Evolutionary conservation across 1,140 invertebrate species (phyloP).

Genomic region (Phthorimaea operculella): DNA sequence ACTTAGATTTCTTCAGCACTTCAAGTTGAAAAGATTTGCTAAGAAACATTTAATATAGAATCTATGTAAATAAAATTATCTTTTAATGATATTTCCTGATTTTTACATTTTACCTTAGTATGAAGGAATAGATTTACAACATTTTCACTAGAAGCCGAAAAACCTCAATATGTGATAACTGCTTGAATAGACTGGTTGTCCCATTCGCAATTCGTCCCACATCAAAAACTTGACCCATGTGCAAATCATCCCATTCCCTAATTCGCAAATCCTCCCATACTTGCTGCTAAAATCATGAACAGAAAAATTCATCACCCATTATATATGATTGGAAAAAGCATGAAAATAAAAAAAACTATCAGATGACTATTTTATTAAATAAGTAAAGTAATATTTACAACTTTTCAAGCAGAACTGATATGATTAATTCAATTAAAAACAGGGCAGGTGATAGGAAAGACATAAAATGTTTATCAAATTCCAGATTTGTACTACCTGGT

Average conservation of each 20-base stretch:
- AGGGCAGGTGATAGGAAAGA: neutral
- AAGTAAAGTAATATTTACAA: slow-evolving; percentile 28
- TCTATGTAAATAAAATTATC: slow-evolving; percentile 6
- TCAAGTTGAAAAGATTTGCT: slow-evolving; percentile 72
- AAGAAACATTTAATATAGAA: slow-evolving; percentile 62
- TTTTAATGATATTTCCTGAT: neutral
- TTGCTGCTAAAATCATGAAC: too few species aligned
- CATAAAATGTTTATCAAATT: too few species aligned
- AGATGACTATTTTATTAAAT: slow-evolving; percentile 22
- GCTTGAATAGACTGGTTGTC: too few species aligned
- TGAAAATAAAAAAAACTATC: neutral
- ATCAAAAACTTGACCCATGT: too few species aligned
- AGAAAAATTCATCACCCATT: neutral
- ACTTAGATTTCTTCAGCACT: slow-evolving; percentile 72
- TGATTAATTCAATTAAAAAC: slow-evolving; percentile 7
- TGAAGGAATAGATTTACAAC: too few species aligned
- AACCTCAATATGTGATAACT: too few species aligned
- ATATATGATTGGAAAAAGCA: neutral
- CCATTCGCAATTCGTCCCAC: too few species aligned
- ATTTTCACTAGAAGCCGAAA: too few species aligned
- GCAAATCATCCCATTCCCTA: too few species aligned
- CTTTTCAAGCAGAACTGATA: slow-evolving; percentile 13
- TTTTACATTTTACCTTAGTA: neutral
- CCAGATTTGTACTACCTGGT: too few species aligned
- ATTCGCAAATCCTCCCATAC: too few species aligned